phyloP scores from a whole-genome alignment of 2,113 vertebrate genomes.

The Atherinomorus stipes region DNA sequence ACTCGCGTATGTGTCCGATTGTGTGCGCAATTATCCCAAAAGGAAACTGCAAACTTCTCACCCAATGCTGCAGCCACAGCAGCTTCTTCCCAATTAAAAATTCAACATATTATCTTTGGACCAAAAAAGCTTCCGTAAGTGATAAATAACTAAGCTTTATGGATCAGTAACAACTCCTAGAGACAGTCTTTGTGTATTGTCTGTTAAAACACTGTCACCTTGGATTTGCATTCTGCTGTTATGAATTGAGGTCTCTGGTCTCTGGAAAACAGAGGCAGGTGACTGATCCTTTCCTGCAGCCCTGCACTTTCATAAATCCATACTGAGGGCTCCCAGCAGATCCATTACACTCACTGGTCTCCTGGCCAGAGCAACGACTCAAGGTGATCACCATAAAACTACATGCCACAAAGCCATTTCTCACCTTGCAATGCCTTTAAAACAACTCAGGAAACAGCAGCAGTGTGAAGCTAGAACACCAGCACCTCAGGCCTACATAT shows the following conservation, averaged over 20 bases:
- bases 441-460: constrained; percentile 62
- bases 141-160: constrained; percentile 36
- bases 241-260: constrained; percentile 80
- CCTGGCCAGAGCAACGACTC: constrained; percentile 86
- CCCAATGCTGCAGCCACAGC: constrained; percentile 1
- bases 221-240: constrained; percentile 80
- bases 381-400: constrained; percentile 87
- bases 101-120: neutral
- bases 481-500: constrained; percentile 25
- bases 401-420: constrained; percentile 59
- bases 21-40: neutral
- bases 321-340: constrained; percentile 83
- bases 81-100: constrained; percentile 30
- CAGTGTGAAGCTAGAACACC: constrained; percentile 23
- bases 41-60: constrained; percentile 22
- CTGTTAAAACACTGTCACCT: constrained; percentile 83
- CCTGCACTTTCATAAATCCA: constrained; percentile 85
- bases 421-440: constrained; percentile 62
- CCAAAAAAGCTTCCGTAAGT: constrained; percentile 24
- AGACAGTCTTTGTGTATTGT: constrained; percentile 59
- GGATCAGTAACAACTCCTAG: constrained; percentile 30
- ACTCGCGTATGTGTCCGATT: neutral
- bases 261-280: constrained; percentile 74
- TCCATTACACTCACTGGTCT: constrained; percentile 88
- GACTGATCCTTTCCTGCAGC: constrained; percentile 82